Base-by-base conservation (phyloP, 2,797 vertebrate genomes). In the Eremophila alpestris region DNA sequence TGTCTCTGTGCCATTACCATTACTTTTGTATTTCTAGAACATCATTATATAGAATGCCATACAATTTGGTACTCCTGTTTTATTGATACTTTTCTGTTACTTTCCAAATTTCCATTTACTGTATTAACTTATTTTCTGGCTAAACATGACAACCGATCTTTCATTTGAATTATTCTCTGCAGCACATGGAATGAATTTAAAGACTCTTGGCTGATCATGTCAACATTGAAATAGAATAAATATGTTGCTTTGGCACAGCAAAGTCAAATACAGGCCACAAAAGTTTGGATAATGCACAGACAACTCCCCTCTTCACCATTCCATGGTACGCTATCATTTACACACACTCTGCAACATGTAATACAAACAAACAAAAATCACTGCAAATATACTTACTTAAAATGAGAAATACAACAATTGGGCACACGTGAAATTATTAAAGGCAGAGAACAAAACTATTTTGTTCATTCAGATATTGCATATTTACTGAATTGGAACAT, bases 181-280 rank as follows among this genome's bases (percentile, higher is more conserved):
- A 86, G 93, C 83, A 96, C 62, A 92, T 14, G 71, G 92, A 89
- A 95, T 90, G 83, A 79, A 97, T 89, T 81, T 94, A 75, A 96
- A 96, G 73, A 91, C 87, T 90, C 67, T 90, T 91, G 92, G 65
- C 56, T 85, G 68, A 96, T 95, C 65, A 48, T 32, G 29, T 51
- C 80, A 74, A 88, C 30, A 82, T 89, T 95, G 96, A 97, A 97
- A 95, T 69, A 96, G 75, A 85, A 84, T 46, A 89, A 97, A 95
- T 90, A 93, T 83, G 62, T 82, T 80, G 74, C 87, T 84, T 96
- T 92, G 95, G 94, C 95, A 94, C 46, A 86, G 82, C 34, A 65
- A 78, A 92, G 70, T 70, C 71, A 95, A 91, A 84, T 76, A 63
- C 60, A 78, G 46, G 59, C 92, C 84, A 95, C 65, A 76, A 43